Percentiles rank a stretch among this genome's conserved stretches.
Conservation (phyloP, 2,113 vertebrate genomes). For the Misgurnus anguillicaudatus region DNA sequence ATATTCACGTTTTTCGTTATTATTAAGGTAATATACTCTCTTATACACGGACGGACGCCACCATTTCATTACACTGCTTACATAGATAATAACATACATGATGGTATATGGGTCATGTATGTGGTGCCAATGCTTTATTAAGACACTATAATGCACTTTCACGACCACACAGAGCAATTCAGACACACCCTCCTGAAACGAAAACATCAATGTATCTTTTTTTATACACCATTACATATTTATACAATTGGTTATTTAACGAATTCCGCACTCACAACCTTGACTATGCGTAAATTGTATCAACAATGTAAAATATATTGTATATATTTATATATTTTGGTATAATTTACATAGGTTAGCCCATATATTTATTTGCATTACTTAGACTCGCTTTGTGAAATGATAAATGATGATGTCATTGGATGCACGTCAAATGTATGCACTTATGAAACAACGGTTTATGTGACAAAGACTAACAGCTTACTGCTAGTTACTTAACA, state of each 20-base stretch:
- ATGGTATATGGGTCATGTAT: background rate
- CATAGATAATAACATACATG: no score
- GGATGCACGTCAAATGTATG: background rate
- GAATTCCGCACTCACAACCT: background rate
- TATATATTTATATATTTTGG: no score
- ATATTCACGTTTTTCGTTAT: background rate
- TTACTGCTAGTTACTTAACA: background rate
- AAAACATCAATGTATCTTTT: background rate
- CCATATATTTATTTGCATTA: background rate
- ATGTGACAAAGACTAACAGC: background rate
- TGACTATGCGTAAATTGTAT: background rate
- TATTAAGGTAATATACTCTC: background rate
- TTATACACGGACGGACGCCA: no score
- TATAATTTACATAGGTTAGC: no score
- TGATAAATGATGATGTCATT: background rate
- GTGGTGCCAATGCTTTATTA: background rate
- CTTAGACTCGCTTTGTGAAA: background rate
- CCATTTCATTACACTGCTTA: no score
- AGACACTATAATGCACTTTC: background rate
- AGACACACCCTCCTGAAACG: slow-evolving; percentile 46
- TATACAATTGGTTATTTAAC: background rate
- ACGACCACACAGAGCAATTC: background rate
- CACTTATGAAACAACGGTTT: background rate
- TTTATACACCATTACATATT: background rate
- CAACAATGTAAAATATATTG: background rate